Evolutionary conservation across 2,797 vertebrate genomes (phyloP).

Genomic region (Poeciliopsis gracilis): DNA sequence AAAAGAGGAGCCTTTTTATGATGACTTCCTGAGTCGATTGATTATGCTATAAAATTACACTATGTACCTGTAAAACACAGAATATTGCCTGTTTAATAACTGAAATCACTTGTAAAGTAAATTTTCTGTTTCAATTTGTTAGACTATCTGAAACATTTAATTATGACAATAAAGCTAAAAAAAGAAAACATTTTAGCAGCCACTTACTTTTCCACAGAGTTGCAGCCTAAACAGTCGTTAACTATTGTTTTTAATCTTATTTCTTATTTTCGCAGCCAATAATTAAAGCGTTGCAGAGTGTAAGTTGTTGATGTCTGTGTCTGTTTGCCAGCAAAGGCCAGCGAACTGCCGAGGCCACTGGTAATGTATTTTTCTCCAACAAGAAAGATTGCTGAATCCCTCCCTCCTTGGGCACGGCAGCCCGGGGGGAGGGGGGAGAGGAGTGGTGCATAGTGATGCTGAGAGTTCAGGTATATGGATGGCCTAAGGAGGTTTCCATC

Average conservation of each 20-base stretch:
- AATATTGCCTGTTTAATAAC: not conserved
- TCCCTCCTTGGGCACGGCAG: constrained; percentile 75
- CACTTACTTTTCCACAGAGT: not conserved
- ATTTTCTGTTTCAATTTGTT: not conserved
- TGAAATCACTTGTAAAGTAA: not conserved
- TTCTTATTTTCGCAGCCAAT: constrained; percentile 26
- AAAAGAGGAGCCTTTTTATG: too few species aligned
- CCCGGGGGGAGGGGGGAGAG: constrained; percentile 7
- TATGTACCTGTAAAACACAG: too few species aligned
- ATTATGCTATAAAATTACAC: too few species aligned
- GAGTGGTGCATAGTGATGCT: constrained; percentile 54
- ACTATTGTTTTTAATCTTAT: constrained; percentile 14
- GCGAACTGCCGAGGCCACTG: constrained; percentile 54
- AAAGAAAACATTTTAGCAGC: not conserved
- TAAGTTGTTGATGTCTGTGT: constrained; percentile 19
- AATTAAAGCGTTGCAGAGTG: constrained; percentile 31
- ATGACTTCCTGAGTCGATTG: too few species aligned
- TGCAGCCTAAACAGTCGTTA: not conserved
- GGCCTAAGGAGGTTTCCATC: constrained; percentile 87
- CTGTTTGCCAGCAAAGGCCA: constrained; percentile 43
- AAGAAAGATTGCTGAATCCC: constrained; percentile 84
- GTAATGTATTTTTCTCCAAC: constrained; percentile 83
- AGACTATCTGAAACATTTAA: not conserved
- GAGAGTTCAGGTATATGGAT: constrained; percentile 81
- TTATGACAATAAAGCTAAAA: not conserved